phyloP scores from a whole-genome alignment of 2,113 vertebrate genomes.

The Pycnonotus jocosus region DNA sequence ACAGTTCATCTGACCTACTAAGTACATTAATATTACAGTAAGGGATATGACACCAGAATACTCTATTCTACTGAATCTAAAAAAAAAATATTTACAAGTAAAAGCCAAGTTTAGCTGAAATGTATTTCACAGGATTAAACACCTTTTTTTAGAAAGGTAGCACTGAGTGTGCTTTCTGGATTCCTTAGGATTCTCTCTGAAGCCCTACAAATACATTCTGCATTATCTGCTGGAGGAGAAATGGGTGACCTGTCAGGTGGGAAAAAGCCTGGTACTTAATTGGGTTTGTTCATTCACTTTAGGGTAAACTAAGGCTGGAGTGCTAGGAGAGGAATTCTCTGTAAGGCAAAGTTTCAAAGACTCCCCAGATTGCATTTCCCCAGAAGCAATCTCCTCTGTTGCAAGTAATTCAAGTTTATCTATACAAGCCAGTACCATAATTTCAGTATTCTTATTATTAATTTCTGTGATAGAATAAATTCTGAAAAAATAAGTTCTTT shows the following conservation, averaged over 20 bases:
- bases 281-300: neutral
- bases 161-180: neutral
- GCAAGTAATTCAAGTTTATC: neutral
- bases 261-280: neutral
- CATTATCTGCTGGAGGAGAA: neutral
- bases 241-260: neutral
- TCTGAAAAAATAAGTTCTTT: neutral
- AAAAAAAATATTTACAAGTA: neutral
- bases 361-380: neutral
- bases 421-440: neutral
- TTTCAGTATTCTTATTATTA: neutral
- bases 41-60: neutral
- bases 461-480: neutral
- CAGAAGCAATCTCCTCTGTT: neutral
- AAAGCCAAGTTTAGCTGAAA: neutral
- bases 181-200: neutral
- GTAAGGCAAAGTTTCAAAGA: neutral
- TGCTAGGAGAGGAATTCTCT: neutral
- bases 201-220: neutral
- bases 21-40: neutral
- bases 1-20: neutral
- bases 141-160: neutral
- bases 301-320: neutral
- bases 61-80: neutral
- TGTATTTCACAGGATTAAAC: neutral